Percentiles rank a stretch among this genome's conserved stretches.
These are phyloP conservation scores for Syncerus caffer DNA, from an alignment of 2,797 vertebrate genomes.

Conservation along the genomic window DNA sequence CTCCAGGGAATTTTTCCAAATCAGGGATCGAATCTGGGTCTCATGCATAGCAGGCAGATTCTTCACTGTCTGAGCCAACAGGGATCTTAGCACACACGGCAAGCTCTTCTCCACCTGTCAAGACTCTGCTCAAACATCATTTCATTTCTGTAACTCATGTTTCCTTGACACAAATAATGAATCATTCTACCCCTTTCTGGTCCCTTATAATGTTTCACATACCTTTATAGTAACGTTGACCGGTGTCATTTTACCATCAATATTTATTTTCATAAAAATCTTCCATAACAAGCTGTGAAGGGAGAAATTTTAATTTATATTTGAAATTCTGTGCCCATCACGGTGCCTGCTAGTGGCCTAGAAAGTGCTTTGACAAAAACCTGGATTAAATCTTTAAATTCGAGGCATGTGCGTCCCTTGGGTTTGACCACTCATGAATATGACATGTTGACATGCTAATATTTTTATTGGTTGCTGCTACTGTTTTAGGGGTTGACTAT, in stretches of 20 bases:
- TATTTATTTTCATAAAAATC: background rate
- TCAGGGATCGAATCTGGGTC: background rate
- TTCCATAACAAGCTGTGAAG: background rate
- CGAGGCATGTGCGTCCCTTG: background rate
- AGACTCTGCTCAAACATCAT: background rate
- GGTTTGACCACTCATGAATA: background rate
- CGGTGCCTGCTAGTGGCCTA: background rate
- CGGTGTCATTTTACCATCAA: background rate
- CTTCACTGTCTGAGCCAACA: background rate
- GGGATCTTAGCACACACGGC: background rate
- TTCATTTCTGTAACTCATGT: background rate
- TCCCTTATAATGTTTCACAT: background rate
- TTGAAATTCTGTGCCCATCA: background rate
- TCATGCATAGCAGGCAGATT: background rate
- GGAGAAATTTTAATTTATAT: background rate
- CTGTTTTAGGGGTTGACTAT: background rate
- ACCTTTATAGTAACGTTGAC: background rate
- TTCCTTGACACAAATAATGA: background rate
- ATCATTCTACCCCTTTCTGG: background rate
- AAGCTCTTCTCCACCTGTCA: background rate
- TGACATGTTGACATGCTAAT: background rate
- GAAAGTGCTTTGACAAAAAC: background rate
- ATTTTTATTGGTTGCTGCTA: background rate
- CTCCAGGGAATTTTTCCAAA: background rate
- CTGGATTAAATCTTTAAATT: background rate